Evolutionary conservation across 1,140 invertebrate genomes (phyloP).

Genomic region (Andricus grossulariae): DNA sequence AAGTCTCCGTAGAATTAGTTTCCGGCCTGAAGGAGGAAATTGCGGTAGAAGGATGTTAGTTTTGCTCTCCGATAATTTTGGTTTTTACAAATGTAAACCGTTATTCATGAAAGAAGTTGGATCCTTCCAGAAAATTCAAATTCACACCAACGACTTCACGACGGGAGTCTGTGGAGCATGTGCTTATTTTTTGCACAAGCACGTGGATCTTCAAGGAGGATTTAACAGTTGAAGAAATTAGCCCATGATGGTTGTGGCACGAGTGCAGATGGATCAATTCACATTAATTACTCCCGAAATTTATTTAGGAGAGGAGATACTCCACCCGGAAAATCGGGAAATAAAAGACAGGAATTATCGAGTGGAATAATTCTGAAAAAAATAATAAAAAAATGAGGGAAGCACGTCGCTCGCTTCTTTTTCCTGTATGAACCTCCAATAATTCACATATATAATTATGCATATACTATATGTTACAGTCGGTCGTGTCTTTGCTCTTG

Average conservation of each 20-base stretch:
- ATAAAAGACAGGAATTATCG: not conserved
- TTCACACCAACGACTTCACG: constrained; percentile 41
- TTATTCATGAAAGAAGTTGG: not conserved
- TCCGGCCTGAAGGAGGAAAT: no score
- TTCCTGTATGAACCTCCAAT: not conserved
- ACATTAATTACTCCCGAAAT: not conserved
- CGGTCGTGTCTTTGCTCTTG: constrained; percentile 16
- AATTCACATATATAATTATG: not conserved
- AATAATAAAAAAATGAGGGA: not conserved
- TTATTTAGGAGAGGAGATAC: not conserved
- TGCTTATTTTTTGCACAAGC: constrained; percentile 34
- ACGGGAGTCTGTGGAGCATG: constrained; percentile 48
- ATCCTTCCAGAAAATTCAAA: constrained; percentile 1
- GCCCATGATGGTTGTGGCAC: not conserved
- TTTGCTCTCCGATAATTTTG: no score
- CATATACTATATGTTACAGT: not conserved
- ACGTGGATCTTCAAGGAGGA: constrained; percentile 40
- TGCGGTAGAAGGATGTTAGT: no score
- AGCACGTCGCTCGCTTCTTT: not conserved
- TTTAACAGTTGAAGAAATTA: constrained; percentile 25
- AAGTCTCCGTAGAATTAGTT: no score
- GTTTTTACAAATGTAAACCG: not conserved
- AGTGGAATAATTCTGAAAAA: constrained; percentile 1
- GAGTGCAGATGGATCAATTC: constrained; percentile 1
- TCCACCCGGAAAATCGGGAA: not conserved